Evolutionary conservation across 2,113 vertebrate genomes (phyloP), one percentile per base, ranked within the genome.

Genomic region (Recurvirostra avosetta): DNA sequence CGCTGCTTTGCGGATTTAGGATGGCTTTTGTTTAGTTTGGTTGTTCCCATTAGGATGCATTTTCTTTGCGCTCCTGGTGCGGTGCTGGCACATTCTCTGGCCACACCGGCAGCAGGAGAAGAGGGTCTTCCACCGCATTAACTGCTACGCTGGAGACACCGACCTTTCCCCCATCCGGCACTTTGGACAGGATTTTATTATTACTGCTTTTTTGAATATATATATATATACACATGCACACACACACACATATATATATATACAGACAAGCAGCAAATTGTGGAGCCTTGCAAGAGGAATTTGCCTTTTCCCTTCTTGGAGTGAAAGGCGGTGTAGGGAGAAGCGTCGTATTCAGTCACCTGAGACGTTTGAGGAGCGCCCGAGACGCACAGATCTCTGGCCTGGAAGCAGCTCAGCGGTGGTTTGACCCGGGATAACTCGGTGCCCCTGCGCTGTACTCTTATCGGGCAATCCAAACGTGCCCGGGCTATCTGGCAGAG

Each of bases 1-100:
- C 0, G 15, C 90, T 90, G 94, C 92, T 90, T 9, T 73, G 75
- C 78, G 81, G 81, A 9, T 58, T 65, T 26, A 49, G 82, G 90
- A 73, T n/a, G 90, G 71, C 58, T 85, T 88, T 81, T 68, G 85
- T 61, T 76, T 70, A 6, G 11, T 62, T 82, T 18, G 88, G 41
- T 67, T 45, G 52, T 26, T 72, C 84, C 90, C 47, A 15, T 52
- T 15, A 27, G 73, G 96, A 93, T 95, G 96, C 94, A 84, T 94
- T 96, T 96, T 96, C 95, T 86, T 90, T 62, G 93, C 30, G 0
- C 26, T 74, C 72, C 26, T 0, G 1, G 41, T 26, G 41, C 6
- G 5, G 17, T 15, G 22, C 53, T 16, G 45, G 38, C 80, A 40
- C 1, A 0, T 73, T 26, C 67, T 52, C 58, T 2, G 23, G 61